Evolutionary conservation across 1,140 invertebrate species (phyloP), one percentile per base, ranked within the genome.

Genomic region (Mamestra configurata): DNA sequence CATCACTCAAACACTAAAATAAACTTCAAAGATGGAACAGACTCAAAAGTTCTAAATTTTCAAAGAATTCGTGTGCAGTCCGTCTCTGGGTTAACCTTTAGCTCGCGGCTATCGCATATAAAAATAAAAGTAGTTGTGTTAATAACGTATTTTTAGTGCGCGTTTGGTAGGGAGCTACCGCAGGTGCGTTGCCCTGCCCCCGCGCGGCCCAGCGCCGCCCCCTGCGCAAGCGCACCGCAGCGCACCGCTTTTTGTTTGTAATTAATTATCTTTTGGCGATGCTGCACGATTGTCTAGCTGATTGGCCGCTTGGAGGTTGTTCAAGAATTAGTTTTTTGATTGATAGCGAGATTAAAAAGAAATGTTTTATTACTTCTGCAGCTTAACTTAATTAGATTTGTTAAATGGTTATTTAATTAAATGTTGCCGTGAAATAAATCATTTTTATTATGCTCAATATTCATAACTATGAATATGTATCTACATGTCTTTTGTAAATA

Each of bases 111-210:
- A 90, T 91, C 90, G 88, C 85, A 80, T 91, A 89, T 90, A 93
- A 94, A 93, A 94, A 94, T 94, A 93, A 94, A 94, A 94, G 93
- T 89, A 86, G 84, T 83, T 59, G 88, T 87, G 92, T 92, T 94
- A 94, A 94, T 93, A 93, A 90, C 86, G 90, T 94, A 93, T 91
- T 90, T 92, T 90, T 90, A 90, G 84, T 85, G 83, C 72, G 77
- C 83, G 88, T 84, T 89, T 88, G 84, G 85, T 82, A 64, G 77
- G 84, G 82, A 61, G 90, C 90, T 92, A 92, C 91, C 87, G 89
- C 89, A 90, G 91, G 91, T 90, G 89, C 90, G 84, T 84, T 84
- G 90, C 57, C 88, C 90, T 88, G 86, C 80, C 83, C 77, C 57
- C 84, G 49, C 70, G 68, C 80, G 79, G 57, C 57, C 75, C 68